These are phyloP conservation scores for Prorops nasuta DNA, from an alignment of 1,140 invertebrate species.

Conservation along the genomic window DNA sequence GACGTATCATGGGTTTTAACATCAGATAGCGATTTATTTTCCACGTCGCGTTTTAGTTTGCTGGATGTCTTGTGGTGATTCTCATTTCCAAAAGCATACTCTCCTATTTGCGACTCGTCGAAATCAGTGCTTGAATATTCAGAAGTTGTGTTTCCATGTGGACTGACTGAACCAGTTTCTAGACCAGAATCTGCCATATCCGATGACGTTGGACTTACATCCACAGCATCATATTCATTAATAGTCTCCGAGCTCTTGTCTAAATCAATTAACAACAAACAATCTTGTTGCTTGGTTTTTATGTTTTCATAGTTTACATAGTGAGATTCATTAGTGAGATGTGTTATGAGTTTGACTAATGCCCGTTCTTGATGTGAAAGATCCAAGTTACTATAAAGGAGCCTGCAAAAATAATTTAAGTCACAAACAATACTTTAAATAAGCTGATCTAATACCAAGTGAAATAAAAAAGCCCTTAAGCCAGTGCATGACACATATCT, in stretches of 20 bases:
- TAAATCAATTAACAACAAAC: too few species aligned
- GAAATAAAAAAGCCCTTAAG: too few species aligned
- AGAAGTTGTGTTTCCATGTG: conserved; percentile 51
- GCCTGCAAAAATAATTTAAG: conserved; percentile 34
- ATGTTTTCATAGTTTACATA: conserved; percentile 22
- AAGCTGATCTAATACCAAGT: too few species aligned
- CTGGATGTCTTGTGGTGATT: conserved; percentile 43
- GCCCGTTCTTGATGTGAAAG: conserved; percentile 34
- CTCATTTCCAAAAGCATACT: conserved; percentile 71
- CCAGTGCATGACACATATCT: too few species aligned
- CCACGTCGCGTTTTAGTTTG: conserved; percentile 9
- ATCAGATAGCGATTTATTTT: conserved; percentile 6
- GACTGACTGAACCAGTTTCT: conserved; percentile 59
- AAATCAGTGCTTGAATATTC: conserved; percentile 48
- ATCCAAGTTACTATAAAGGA: conserved; percentile 46
- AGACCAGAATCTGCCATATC: conserved; percentile 62
- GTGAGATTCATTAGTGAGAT: conserved; percentile 20
- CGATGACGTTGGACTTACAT: conserved; percentile 29
- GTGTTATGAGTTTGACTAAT: conserved; percentile 36
- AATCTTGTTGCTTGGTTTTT: conserved; percentile 23
- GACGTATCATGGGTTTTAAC: conserved; percentile 10
- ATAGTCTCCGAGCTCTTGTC: conserved; percentile 1
- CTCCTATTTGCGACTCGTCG: conserved; percentile 59
- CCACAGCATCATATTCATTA: conserved; percentile 12
- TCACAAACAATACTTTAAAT: too few species aligned